Conservation (phyloP, 2,888 invertebrate species). For the Drosophila differens region DNA sequence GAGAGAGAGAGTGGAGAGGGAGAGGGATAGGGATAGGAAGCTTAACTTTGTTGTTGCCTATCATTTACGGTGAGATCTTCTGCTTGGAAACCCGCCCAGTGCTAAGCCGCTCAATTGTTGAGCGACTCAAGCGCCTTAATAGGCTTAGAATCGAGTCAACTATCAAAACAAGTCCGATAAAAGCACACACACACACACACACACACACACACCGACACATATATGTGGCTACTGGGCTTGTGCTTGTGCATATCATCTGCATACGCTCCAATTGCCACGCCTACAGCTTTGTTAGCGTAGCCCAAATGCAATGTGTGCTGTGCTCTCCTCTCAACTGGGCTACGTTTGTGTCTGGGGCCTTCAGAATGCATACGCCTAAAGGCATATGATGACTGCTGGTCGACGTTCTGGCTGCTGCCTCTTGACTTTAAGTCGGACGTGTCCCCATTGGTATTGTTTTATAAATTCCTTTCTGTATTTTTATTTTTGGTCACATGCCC, state of each 20-base stretch:
- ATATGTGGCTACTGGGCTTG: background rate
- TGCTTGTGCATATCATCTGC: conserved; percentile 54
- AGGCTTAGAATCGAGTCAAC: conserved; percentile 76
- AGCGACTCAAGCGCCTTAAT: conserved; percentile 72
- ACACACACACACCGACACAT: background rate
- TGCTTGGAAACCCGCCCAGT: conserved; percentile 67
- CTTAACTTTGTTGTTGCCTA: conserved; percentile 70
- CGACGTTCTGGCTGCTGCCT: conserved; percentile 24
- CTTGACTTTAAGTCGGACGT: conserved; percentile 28
- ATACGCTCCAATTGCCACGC: conserved; percentile 67
- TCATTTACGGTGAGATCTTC: conserved; percentile 47
- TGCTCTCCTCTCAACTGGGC: conserved; percentile 35
- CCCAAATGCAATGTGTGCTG: conserved; percentile 29
- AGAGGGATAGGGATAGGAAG: conserved; percentile 21
- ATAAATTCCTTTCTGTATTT: conserved; percentile 62
- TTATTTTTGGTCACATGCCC: conserved; percentile 57
- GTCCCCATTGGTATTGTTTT: conserved; percentile 59
- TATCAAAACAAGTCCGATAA: conserved; percentile 78
- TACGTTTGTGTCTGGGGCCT: conserved; percentile 47
- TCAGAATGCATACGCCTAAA: conserved; percentile 10
- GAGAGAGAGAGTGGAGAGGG: conserved; percentile 16
- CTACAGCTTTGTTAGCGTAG: conserved; percentile 70
- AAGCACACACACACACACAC: conserved; percentile 34
- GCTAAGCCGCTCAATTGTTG: conserved; percentile 76
- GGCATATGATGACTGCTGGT: conserved; percentile 30